phyloP scores from a whole-genome alignment of 64 coral and sea anemone genomes.

The Stichodactyla helianthus region DNA sequence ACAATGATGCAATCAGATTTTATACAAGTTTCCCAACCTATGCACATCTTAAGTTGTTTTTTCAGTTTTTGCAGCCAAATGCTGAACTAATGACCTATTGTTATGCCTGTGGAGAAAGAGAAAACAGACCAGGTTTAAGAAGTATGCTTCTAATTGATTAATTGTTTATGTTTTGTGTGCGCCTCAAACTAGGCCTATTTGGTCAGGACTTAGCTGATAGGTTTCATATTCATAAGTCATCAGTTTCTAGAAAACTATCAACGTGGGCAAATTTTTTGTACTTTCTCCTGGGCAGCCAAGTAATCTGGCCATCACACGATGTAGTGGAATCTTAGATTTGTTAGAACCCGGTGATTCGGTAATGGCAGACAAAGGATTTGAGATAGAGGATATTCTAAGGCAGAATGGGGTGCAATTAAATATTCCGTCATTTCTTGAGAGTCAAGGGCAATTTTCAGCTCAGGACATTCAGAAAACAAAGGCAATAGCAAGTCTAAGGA shows the following conservation, averaged over 20 bases:
- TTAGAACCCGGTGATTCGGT: conserved; percentile 29
- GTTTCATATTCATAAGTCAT: too few relatives aligned
- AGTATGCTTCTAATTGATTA: conserved; percentile 36
- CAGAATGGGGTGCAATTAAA: conserved; percentile 29
- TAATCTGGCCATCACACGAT: conserved; percentile 54
- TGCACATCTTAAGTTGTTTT: conserved; percentile 47
- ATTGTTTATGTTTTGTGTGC: conserved; percentile 48
- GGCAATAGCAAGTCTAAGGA: conserved; percentile 25
- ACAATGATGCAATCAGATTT: conserved; percentile 40
- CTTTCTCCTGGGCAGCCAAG: conserved; percentile 45
- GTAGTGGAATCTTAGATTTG: conserved; percentile 44
- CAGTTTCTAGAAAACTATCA: too few relatives aligned
- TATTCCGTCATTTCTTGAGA: conserved; percentile 38
- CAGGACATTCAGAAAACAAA: conserved; percentile 40
- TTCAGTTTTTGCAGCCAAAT: conserved; percentile 31
- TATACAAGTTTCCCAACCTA: conserved; percentile 37
- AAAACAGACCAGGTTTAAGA: conserved; percentile 12
- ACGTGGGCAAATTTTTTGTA: conserved; percentile 49
- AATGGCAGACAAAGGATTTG: conserved; percentile 46
- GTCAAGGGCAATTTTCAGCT: conserved; percentile 31
- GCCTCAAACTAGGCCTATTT: conserved; percentile 51
- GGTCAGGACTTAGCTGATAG: conserved; percentile 38
- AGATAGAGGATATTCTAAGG: too few relatives aligned
- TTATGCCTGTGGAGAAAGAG: conserved; percentile 24
- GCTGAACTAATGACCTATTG: conserved; percentile 46